Conservation (phyloP, 2,113 vertebrate species). For the Proteles cristata region DNA sequence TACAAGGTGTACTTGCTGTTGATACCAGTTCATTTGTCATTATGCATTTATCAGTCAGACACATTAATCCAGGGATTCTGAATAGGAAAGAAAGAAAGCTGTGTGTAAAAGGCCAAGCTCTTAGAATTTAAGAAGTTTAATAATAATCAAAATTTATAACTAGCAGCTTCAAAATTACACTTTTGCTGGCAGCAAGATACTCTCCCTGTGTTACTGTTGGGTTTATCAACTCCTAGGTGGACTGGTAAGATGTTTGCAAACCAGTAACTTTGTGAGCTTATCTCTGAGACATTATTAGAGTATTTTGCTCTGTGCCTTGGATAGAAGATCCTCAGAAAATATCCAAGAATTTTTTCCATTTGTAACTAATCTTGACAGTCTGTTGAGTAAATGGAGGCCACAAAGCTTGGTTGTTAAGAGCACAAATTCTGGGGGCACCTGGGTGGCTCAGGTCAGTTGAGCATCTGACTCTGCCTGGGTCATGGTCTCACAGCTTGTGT, state of each 20-base stretch:
- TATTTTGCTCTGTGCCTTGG: not conserved
- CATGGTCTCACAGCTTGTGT: too few species aligned
- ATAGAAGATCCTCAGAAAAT: not conserved
- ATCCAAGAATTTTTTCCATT: not conserved
- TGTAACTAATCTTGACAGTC: not conserved
- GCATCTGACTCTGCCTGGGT: too few species aligned
- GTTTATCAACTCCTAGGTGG: not conserved
- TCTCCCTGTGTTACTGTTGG: not conserved
- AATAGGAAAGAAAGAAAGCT: not conserved
- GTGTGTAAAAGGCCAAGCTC: not conserved
- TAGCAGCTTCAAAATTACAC: not conserved
- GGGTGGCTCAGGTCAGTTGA: too few species aligned
- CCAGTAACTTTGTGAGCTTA: not conserved
- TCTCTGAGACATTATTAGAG: not conserved
- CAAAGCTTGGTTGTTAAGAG: not conserved
- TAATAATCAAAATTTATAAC: constrained; percentile 21
- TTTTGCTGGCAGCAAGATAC: not conserved
- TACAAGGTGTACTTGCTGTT: not conserved
- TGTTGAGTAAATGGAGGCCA: not conserved
- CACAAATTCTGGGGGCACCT: too few species aligned
- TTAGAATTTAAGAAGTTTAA: constrained; percentile 21
- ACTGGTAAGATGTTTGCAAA: not conserved
- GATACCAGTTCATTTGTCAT: not conserved
- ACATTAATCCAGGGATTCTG: not conserved
- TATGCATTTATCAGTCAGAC: not conserved